A percentile compares a stretch with the other conserved stretches of the same genome.
Evolutionary conservation across 2,797 vertebrate species (phyloP).

Genomic region (Australoheros facetus): DNA sequence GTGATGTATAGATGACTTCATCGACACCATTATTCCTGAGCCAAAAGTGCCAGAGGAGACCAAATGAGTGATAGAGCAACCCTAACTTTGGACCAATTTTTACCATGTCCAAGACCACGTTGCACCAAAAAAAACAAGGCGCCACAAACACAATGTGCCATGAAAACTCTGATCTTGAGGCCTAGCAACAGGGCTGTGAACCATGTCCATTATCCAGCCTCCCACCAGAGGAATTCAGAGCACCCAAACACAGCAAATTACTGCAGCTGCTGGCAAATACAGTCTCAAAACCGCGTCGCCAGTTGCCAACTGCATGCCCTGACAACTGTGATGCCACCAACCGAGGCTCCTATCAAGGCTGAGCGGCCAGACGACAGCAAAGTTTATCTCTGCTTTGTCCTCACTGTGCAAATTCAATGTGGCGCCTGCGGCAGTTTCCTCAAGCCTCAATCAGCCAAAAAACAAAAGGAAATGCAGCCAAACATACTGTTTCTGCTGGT

Average conservation of each 20-base stretch:
- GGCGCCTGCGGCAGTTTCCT: constrained; percentile 41
- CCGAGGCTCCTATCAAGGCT: constrained; percentile 45
- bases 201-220: constrained; percentile 62
- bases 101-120: neutral
- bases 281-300: constrained; percentile 54
- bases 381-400: constrained; percentile 66
- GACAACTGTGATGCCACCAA: constrained; percentile 71
- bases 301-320: constrained; percentile 65
- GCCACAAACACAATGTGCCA: constrained; percentile 18
- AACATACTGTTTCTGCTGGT: constrained; percentile 29
- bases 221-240: constrained; percentile 73
- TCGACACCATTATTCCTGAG: neutral
- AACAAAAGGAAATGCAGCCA: constrained; percentile 39
- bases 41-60: constrained; percentile 2
- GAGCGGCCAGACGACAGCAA: constrained; percentile 14
- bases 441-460: constrained; percentile 41
- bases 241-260: constrained; percentile 73
- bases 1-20: neutral
- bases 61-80: neutral
- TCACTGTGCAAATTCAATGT: constrained; percentile 35
- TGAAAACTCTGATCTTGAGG: constrained; percentile 41
- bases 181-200: constrained; percentile 61
- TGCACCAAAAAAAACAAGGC: constrained; percentile 27
- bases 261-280: constrained; percentile 76
- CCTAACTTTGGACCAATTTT: neutral